phyloP scores from a whole-genome alignment of 2,888 invertebrate genomes.

The Erebia aethiops region DNA sequence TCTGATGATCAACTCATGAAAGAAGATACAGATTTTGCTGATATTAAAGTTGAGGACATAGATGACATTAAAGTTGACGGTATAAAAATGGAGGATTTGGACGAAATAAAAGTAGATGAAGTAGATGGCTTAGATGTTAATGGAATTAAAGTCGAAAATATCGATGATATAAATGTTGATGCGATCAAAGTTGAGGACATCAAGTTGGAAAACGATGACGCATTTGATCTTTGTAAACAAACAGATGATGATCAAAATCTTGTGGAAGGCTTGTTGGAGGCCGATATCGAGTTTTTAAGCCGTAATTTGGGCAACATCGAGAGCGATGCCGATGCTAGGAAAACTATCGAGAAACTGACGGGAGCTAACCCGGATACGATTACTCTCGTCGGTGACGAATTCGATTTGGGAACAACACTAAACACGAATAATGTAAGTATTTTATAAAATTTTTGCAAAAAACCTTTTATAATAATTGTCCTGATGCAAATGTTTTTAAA shows the following conservation, averaged over 20 bases:
- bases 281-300: conserved; percentile 79
- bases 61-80: conserved; percentile 76
- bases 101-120: conserved; percentile 71
- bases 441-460: neutral
- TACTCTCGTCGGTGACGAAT: conserved; percentile 76
- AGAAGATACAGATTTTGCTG: conserved; percentile 71
- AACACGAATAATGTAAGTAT: conserved; percentile 70
- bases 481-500: too few species aligned
- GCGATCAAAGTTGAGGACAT: conserved; percentile 74
- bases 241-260: conserved; percentile 66
- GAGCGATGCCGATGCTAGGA: conserved; percentile 78
- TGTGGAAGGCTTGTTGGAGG: conserved; percentile 74
- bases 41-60: conserved; percentile 77
- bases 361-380: conserved; percentile 76
- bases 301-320: conserved; percentile 77
- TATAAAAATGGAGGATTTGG: conserved; percentile 72
- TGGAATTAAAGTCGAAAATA: conserved; percentile 70
- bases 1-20: conserved; percentile 68
- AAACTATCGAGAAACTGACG: conserved; percentile 78
- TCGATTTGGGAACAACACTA: conserved; percentile 75
- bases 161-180: conserved; percentile 68
- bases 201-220: conserved; percentile 71
- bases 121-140: conserved; percentile 69
- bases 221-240: conserved; percentile 69
- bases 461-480: too few species aligned